Evolutionary conservation across 2,797 vertebrate species (phyloP).

Genomic region (Siniperca obscura): DNA sequence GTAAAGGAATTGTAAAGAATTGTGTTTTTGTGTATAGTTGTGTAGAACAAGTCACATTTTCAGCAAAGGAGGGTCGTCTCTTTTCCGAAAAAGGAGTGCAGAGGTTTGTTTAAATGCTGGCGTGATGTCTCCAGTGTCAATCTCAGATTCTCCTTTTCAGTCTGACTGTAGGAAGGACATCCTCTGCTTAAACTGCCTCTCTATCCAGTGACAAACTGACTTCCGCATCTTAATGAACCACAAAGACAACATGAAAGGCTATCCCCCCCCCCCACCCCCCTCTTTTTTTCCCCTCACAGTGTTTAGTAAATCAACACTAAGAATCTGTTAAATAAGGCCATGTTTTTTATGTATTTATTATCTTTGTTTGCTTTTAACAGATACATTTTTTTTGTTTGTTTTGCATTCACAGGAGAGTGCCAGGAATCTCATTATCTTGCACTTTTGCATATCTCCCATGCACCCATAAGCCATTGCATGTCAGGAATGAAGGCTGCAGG

Average conservation of each 20-base stretch:
- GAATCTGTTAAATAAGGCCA: constrained; percentile 53
- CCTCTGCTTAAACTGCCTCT: constrained; percentile 66
- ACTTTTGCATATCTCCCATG: constrained; percentile 49
- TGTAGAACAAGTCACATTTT: constrained; percentile 62
- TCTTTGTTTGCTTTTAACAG: constrained; percentile 63
- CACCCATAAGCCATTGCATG: constrained; percentile 63
- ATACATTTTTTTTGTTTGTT: constrained; percentile 40
- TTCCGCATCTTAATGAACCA: constrained; percentile 51
- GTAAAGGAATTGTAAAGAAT: constrained; percentile 78
- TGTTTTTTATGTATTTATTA: constrained; percentile 73
- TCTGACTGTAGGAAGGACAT: constrained; percentile 44
- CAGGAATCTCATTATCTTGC: constrained; percentile 59
- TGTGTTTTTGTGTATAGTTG: constrained; percentile 67
- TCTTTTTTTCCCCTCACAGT: not conserved
- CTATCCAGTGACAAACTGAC: constrained; percentile 47
- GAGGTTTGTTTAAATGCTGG: constrained; percentile 32
- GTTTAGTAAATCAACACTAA: constrained; percentile 49
- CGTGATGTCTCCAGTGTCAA: constrained; percentile 38
- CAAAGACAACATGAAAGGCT: constrained; percentile 21
- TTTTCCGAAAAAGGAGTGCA: constrained; percentile 49
- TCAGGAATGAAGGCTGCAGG: constrained; percentile 63
- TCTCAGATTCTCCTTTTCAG: constrained; percentile 27
- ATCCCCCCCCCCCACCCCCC: not conserved
- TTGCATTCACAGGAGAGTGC: constrained; percentile 69
- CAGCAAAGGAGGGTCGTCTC: constrained; percentile 35